Conservation (phyloP, 2,888 invertebrate genomes). For the Hermodice carunculata region DNA sequence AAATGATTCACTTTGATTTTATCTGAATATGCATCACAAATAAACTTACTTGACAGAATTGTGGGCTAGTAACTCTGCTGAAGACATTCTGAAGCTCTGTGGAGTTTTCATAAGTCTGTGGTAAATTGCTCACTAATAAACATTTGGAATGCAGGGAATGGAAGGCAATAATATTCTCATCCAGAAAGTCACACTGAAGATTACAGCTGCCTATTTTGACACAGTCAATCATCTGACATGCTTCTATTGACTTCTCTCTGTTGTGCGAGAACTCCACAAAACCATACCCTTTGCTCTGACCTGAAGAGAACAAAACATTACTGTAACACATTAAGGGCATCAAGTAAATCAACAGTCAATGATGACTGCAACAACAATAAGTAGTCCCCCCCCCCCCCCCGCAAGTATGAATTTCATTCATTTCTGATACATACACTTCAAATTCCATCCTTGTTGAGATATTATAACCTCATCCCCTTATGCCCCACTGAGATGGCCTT, state of each 20-base stretch:
- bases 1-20: no score
- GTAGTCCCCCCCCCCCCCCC: no score
- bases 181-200: conserved; percentile 73
- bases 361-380: no score
- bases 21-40: no score
- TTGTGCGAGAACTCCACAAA: conserved; percentile 72
- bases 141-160: conserved; percentile 73
- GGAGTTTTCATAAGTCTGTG: conserved; percentile 72
- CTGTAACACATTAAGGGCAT: no score
- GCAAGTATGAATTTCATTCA: no score
- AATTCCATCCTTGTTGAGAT: no score
- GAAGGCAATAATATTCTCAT: conserved; percentile 70
- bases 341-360: no score
- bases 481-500: no score
- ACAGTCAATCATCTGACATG: conserved; percentile 71
- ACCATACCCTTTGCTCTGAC: conserved; percentile 73
- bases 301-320: conserved; percentile 51
- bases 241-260: conserved; percentile 71
- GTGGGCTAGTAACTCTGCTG: conserved; percentile 71
- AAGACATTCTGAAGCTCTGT: conserved; percentile 72
- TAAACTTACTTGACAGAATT: conserved; percentile 73
- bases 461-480: no score
- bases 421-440: no score
- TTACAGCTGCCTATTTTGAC: conserved; percentile 65
- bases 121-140: conserved; percentile 72